Evolutionary conservation across 2,113 vertebrate species (phyloP).

Genomic region (Polyodon spathula): DNA sequence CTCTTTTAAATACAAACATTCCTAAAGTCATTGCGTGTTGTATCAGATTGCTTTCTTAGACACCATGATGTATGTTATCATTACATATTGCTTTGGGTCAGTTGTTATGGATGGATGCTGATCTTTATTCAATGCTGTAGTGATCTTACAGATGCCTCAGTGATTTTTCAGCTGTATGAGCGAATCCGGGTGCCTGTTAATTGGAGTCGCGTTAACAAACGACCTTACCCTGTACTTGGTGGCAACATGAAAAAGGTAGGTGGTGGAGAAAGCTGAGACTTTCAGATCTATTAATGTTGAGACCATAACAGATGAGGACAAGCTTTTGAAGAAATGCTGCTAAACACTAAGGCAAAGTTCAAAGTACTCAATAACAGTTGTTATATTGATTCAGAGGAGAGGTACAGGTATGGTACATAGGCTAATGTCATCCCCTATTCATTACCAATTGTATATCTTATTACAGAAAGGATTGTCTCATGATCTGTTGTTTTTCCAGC

Average conservation of each 20-base stretch:
- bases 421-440: too few relatives aligned
- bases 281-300: too few relatives aligned
- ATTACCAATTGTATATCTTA: too few relatives aligned
- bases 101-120: background rate
- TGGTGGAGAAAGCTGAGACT: background rate
- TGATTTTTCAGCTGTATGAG: slow-evolving; percentile 84
- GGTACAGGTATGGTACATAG: too few relatives aligned
- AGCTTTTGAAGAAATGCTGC: too few relatives aligned
- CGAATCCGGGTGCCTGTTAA: slow-evolving; percentile 70
- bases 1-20: background rate
- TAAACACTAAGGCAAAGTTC: too few relatives aligned
- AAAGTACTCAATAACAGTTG: too few relatives aligned
- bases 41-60: background rate
- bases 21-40: background rate
- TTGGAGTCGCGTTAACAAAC: slow-evolving; percentile 80
- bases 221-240: slow-evolving; percentile 74
- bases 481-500: slow-evolving; percentile 47
- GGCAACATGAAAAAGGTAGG: slow-evolving; percentile 87
- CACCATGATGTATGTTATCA: background rate
- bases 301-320: too few relatives aligned
- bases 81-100: too few relatives aligned
- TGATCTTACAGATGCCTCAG: slow-evolving; percentile 66
- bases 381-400: too few relatives aligned
- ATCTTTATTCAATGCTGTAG: slow-evolving; percentile 59
- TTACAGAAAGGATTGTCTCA: background rate